Percentiles rank a stretch among this genome's conserved stretches.
phyloP scores from a whole-genome alignment of 2,113 vertebrate species.

The Tamias sibiricus region DNA sequence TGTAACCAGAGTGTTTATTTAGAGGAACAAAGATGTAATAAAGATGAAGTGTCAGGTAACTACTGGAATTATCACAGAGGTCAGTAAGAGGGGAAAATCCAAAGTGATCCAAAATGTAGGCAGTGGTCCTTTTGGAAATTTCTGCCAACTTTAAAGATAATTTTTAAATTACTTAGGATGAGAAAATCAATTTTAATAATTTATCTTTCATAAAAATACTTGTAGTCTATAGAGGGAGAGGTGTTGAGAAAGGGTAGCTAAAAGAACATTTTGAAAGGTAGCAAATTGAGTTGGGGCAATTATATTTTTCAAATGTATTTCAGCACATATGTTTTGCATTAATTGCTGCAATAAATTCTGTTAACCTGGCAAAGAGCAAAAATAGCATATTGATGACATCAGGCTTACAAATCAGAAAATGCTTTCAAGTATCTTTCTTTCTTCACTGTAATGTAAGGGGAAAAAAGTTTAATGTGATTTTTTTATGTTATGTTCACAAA shows the following conservation, averaged over 20 bases:
- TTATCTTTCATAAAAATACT: constrained; percentile 82
- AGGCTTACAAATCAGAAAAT: constrained; percentile 84
- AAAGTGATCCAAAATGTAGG: neutral
- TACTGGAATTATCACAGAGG: neutral
- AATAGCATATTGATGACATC: constrained; percentile 88
- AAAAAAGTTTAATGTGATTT: constrained; percentile 55
- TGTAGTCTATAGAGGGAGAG: constrained; percentile 79
- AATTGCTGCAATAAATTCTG: constrained; percentile 90
- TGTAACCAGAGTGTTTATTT: neutral
- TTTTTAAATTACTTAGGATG: constrained; percentile 4
- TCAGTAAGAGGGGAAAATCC: neutral
- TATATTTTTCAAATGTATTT: constrained; percentile 84
- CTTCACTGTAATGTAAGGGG: constrained; percentile 60
- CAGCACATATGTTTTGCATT: constrained; percentile 89
- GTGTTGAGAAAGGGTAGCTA: constrained; percentile 80
- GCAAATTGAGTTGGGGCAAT: constrained; percentile 84
- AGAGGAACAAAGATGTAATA: neutral
- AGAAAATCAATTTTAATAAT: constrained; percentile 62
- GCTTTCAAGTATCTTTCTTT: constrained; percentile 84
- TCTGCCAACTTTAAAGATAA: neutral
- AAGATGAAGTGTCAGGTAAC: constrained; percentile 10
- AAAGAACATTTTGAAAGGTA: constrained; percentile 83
- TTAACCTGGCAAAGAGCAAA: constrained; percentile 88
- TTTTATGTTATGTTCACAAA: constrained; percentile 48
- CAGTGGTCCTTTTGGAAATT: neutral